Conservation (phyloP, 2,797 vertebrate species). For the Pelodytes ibericus region DNA sequence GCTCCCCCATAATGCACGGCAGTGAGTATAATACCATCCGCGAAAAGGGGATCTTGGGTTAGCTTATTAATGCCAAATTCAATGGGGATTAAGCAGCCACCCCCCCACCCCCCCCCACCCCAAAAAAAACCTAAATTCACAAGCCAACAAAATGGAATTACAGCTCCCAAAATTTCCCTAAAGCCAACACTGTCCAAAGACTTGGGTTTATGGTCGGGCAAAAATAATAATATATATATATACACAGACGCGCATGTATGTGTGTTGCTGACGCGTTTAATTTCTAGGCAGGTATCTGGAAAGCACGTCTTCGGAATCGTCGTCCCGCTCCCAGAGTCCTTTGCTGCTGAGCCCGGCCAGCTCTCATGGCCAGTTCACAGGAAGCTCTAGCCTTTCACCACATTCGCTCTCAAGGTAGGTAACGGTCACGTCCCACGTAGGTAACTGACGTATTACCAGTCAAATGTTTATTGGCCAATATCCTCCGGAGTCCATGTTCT, state of each 20-base stretch:
- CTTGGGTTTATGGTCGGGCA: too few species aligned
- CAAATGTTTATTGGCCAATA: background rate
- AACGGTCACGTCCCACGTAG: background rate
- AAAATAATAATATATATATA: background rate
- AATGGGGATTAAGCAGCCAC: too few species aligned
- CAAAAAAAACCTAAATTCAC: too few species aligned
- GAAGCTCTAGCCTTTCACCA: constrained; percentile 65
- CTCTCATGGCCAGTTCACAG: constrained; percentile 74
- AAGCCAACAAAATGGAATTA: too few species aligned
- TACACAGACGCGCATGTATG: too few species aligned
- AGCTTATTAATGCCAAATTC: too few species aligned
- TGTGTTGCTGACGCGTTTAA: constrained; percentile 1
- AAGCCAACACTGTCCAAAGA: too few species aligned
- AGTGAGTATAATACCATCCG: constrained; percentile 65
- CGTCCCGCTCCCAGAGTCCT: constrained; percentile 88
- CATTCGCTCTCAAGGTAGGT: constrained; percentile 71
- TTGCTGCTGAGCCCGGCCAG: constrained; percentile 81
- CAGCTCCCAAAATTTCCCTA: too few species aligned
- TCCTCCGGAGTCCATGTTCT: background rate
- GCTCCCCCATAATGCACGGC: constrained; percentile 79
- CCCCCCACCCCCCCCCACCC: too few species aligned
- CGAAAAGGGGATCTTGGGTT: too few species aligned
- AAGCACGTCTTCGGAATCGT: constrained; percentile 87
- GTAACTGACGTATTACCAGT: too few species aligned
- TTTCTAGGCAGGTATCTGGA: constrained; percentile 78